These are phyloP conservation scores for Chouioia cunea DNA, from an alignment of 2,888 invertebrate species.

Conservation along the genomic window DNA sequence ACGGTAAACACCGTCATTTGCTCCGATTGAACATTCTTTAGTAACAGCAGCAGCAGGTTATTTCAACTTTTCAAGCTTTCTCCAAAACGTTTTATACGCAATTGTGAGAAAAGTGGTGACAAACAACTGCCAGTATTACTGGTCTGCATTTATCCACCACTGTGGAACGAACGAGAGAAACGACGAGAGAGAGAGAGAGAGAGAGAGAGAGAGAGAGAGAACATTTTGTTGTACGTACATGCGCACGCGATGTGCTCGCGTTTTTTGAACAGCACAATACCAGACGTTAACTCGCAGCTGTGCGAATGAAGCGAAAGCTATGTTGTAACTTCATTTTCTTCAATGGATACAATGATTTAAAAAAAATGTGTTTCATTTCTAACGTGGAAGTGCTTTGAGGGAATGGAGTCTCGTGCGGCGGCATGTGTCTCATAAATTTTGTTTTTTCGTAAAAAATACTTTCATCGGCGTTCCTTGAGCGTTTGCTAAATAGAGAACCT, in stretches of 20 bases:
- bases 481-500: conserved; percentile 31
- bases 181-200: neutral
- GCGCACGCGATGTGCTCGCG: conserved; percentile 3
- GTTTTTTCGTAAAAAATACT: no score
- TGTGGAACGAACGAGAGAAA: neutral
- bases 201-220: neutral
- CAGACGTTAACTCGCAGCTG: no score
- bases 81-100: no score
- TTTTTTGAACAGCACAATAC: neutral
- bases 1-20: conserved; percentile 25
- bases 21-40: conserved; percentile 26
- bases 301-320: no score
- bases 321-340: no score
- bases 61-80: no score
- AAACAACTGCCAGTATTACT: conserved; percentile 23
- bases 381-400: no score
- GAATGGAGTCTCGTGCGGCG: no score
- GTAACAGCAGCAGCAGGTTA: no score
- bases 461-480: conserved; percentile 3
- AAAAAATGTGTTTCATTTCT: neutral
- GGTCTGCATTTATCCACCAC: neutral
- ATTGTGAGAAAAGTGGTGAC: neutral
- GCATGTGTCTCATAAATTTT: no score
- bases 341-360: neutral
- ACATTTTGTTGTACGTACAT: neutral